These are phyloP conservation scores for Aphelinus atriplicis DNA, from an alignment of 1,140 invertebrate genomes.

Conservation along the genomic window DNA sequence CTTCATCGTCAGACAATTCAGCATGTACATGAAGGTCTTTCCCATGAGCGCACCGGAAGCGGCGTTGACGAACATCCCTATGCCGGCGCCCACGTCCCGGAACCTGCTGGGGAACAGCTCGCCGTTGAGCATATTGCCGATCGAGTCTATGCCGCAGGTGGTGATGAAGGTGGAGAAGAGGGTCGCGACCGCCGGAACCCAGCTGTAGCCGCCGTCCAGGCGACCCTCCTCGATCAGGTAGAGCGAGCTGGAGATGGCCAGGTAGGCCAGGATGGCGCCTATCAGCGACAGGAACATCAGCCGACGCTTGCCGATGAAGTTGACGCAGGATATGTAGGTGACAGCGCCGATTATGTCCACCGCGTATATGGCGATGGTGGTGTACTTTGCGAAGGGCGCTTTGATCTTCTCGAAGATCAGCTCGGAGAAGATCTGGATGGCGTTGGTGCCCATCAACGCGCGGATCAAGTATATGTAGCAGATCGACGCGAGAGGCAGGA, in stretches of 20 bases:
- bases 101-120: conserved; percentile 2
- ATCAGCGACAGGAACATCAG: background rate
- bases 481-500: background rate
- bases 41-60: background rate
- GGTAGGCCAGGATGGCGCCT: background rate
- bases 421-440: background rate
- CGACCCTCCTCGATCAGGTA: background rate
- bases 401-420: background rate
- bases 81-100: background rate
- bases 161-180: background rate
- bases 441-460: background rate
- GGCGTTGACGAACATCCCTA: background rate
- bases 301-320: background rate
- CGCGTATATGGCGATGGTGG: background rate
- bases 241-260: background rate
- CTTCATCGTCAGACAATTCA: background rate
- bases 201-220: background rate
- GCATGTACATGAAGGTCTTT: background rate
- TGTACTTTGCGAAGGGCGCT: background rate
- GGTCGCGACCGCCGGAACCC: background rate
- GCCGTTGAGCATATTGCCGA: background rate
- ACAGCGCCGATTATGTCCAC: background rate
- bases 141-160: background rate
- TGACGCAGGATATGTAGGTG: background rate
- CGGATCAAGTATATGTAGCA: background rate